Conservation (phyloP, 37 sponge, comb jelly and placozoan species). For the Aphrocallistes beatrix region DNA sequence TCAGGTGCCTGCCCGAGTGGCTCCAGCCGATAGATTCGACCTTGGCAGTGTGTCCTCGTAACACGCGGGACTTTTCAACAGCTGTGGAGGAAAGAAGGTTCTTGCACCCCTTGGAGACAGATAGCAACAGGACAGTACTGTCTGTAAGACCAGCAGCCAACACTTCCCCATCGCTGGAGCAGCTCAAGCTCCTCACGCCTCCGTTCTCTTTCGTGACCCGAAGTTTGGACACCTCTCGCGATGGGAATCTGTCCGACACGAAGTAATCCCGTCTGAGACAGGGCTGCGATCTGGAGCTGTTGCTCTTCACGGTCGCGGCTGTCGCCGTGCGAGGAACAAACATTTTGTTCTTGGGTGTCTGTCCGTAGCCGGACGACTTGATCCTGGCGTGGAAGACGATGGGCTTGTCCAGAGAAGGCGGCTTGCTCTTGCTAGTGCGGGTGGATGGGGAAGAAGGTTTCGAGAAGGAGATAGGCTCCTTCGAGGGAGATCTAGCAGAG, state of each 20-base stretch:
- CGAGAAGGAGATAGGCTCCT: not conserved
- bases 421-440: not conserved
- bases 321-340: not conserved
- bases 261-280: not conserved
- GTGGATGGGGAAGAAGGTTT: not conserved
- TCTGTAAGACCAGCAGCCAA: not conserved
- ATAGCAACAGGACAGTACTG: not conserved
- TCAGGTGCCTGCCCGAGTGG: not conserved
- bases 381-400: constrained; percentile 66
- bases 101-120: not conserved
- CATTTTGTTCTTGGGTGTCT: constrained; percentile 21
- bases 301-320: not conserved
- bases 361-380: constrained; percentile 79
- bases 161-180: not conserved
- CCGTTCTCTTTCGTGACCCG: not conserved
- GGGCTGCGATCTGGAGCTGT: not conserved
- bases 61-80: not conserved
- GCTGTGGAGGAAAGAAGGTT: not conserved
- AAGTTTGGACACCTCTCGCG: not conserved
- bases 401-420: constrained; percentile 42
- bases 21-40: not conserved
- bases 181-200: not conserved
- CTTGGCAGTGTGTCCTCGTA: not conserved
- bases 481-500: not conserved
- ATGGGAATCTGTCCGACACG: not conserved